phyloP scores from a whole-genome alignment of 2,797 vertebrate genomes.

The Ptychadena robeensis region DNA sequence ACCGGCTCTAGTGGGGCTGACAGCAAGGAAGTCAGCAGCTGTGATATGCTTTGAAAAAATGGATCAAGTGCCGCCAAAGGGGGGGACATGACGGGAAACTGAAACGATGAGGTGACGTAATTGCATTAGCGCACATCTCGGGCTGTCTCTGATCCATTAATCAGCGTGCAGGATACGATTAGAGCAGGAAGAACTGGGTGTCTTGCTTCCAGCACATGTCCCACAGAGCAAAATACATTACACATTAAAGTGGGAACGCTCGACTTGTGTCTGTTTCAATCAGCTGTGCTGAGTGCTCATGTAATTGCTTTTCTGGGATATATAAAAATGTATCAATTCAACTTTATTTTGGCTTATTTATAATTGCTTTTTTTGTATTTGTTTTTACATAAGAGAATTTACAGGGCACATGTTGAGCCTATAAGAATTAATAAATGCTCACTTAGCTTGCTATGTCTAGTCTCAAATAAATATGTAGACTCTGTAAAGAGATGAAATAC shows the following conservation, averaged over 20 bases:
- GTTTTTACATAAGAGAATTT: not conserved
- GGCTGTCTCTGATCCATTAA: slow-evolving; percentile 48
- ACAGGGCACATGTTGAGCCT: not conserved
- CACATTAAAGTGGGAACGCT: slow-evolving; percentile 15
- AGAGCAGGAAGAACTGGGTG: slow-evolving; percentile 34
- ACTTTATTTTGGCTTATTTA: not conserved
- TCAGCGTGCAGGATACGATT: slow-evolving; percentile 44
- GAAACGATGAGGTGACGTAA: slow-evolving; percentile 41
- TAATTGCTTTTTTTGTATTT: not conserved
- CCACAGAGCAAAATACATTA: slow-evolving; percentile 33
- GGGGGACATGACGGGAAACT: slow-evolving; percentile 14
- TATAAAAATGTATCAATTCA: not conserved
- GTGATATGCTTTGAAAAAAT: slow-evolving; percentile 31
- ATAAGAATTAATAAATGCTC: too few relatives aligned
- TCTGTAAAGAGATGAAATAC: too few relatives aligned
- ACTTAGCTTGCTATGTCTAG: too few relatives aligned
- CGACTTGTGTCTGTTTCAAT: slow-evolving; percentile 14
- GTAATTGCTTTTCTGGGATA: not conserved
- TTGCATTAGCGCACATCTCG: slow-evolving; percentile 39
- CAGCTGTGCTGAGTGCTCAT: not conserved
- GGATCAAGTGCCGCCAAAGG: not conserved
- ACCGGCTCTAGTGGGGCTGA: not conserved
- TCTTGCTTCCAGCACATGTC: slow-evolving; percentile 34
- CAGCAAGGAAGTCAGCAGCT: not conserved
- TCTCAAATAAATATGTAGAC: too few relatives aligned